Percentiles rank a stretch among this genome's conserved stretches.
These are phyloP conservation scores for Acanthaster planci DNA, from an alignment of 35 echinoderm and acorn worm species.

Conservation along the genomic window DNA sequence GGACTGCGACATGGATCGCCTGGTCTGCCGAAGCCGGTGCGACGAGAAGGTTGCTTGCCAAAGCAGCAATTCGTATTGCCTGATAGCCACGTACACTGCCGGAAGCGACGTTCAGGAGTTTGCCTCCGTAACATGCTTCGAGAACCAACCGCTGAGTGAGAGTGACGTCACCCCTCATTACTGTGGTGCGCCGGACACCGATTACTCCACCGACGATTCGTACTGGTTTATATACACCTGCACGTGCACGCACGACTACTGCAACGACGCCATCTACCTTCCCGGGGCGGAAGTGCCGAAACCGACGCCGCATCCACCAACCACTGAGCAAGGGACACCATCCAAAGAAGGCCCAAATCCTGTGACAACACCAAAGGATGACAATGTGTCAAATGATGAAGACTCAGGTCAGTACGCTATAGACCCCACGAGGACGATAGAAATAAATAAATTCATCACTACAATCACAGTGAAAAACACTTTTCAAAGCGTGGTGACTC, in stretches of 20 bases:
- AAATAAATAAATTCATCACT: too few species aligned
- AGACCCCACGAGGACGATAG: too few species aligned
- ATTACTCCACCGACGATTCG: background rate
- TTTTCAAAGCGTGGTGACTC: too few species aligned
- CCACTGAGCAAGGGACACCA: background rate
- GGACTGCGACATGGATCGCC: constrained; percentile 11
- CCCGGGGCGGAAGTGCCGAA: background rate
- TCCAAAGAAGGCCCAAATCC: background rate
- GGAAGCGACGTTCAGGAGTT: background rate
- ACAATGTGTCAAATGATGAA: too few species aligned
- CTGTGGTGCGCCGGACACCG: background rate
- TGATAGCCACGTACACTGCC: background rate
- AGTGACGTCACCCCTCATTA: constrained; percentile 11
- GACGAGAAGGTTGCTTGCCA: background rate
- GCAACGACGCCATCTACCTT: constrained; percentile 47
- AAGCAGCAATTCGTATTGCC: background rate
- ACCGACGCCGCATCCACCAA: background rate
- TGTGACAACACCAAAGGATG: too few species aligned
- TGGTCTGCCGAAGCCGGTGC: constrained; percentile 6
- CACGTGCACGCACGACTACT: constrained; percentile 34
- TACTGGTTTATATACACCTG: constrained; percentile 2
- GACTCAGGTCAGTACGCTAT: too few species aligned
- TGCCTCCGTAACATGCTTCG: background rate
- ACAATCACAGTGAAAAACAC: too few species aligned
- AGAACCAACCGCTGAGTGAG: background rate